These are phyloP conservation scores for Andrena flavipes DNA, from an alignment of 2,888 invertebrate species.

Conservation along the genomic window DNA sequence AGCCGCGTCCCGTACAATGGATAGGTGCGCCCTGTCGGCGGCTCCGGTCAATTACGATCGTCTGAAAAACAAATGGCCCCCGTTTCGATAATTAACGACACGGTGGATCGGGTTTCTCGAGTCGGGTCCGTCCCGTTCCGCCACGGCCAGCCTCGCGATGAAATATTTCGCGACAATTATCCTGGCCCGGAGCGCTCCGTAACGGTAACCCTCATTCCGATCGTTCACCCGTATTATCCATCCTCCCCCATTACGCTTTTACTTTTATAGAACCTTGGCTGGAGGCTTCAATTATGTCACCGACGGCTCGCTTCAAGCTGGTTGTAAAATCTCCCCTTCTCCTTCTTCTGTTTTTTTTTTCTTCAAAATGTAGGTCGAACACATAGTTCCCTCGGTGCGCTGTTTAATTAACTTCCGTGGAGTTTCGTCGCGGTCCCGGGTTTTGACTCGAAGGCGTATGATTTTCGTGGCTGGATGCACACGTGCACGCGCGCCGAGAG, in stretches of 20 bases:
- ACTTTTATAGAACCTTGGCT: not conserved
- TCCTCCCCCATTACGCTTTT: not conserved
- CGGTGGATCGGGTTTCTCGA: slow-evolving; percentile 38
- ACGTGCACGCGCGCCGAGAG: slow-evolving; percentile 45
- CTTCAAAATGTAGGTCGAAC: slow-evolving; percentile 14
- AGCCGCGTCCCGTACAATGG: slow-evolving; percentile 58
- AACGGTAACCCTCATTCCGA: slow-evolving; percentile 29
- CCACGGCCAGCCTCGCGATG: slow-evolving; percentile 23
- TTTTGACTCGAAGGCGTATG: slow-evolving; percentile 31
- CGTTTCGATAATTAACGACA: slow-evolving; percentile 69
- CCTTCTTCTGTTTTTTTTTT: not conserved
- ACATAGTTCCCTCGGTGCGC: not conserved
- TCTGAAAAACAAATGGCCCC: slow-evolving; percentile 65
- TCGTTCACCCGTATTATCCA: slow-evolving; percentile 2
- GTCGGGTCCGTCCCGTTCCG: slow-evolving; percentile 6
- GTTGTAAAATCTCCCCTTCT: not conserved
- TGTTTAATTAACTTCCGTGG: slow-evolving; percentile 25
- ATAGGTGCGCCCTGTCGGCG: slow-evolving; percentile 64
- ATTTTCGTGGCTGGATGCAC: slow-evolving; percentile 44
- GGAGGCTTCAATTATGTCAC: slow-evolving; percentile 11
- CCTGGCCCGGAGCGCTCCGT: slow-evolving; percentile 2
- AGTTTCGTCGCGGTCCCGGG: slow-evolving; percentile 10
- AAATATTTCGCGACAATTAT: slow-evolving; percentile 54
- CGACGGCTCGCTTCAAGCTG: not conserved
- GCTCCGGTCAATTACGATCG: slow-evolving; percentile 65